A percentile compares a stretch with the other conserved stretches of the same genome.
These are phyloP conservation scores for Austrolebias charrua DNA, from an alignment of 2,797 vertebrate genomes.

Conservation along the genomic window DNA sequence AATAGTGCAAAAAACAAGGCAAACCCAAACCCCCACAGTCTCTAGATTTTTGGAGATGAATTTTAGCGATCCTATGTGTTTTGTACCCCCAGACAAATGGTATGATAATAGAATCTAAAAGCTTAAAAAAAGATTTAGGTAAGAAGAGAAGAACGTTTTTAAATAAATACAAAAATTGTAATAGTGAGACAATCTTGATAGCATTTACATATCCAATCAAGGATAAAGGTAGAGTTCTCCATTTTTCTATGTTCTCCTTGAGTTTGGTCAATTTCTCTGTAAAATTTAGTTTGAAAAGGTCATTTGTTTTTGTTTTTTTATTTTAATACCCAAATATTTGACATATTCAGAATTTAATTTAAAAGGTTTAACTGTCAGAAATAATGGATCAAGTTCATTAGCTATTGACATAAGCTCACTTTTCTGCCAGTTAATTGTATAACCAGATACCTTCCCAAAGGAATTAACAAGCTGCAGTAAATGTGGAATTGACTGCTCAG, in stretches of 20 bases:
- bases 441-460: no score
- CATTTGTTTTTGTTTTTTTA: background rate
- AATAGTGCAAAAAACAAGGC: background rate
- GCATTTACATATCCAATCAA: background rate
- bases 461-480: no score
- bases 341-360: no score
- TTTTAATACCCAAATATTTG: background rate
- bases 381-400: no score
- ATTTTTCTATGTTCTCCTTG: background rate
- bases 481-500: no score
- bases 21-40: background rate
- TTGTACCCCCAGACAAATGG: background rate
- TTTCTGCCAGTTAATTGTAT: no score
- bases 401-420: no score
- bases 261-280: background rate
- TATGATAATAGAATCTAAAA: background rate
- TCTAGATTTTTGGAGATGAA: background rate
- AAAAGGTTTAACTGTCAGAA: no score
- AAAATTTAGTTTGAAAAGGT: background rate
- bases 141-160: background rate
- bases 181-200: background rate
- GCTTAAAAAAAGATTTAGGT: background rate
- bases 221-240: background rate
- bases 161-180: no score
- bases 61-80: no score